phyloP scores from a whole-genome alignment of 2,113 vertebrate species.

The Panthera uncia region DNA sequence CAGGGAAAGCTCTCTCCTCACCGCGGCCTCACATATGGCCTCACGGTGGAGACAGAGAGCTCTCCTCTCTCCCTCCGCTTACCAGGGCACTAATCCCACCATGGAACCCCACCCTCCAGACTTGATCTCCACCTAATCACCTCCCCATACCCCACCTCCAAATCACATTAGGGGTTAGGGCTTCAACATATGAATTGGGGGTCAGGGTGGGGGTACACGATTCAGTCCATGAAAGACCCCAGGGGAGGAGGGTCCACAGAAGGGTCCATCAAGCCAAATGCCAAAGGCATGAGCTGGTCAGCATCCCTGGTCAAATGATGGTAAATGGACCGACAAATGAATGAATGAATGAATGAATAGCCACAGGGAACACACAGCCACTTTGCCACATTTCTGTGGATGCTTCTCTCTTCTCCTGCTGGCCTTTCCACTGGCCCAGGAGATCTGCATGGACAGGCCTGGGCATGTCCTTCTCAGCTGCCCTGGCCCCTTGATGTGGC shows the following conservation, averaged over 20 bases:
- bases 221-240: background rate
- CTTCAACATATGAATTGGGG: background rate
- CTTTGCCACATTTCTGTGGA: background rate
- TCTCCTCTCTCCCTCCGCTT: background rate
- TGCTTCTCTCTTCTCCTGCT: background rate
- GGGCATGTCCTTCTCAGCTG: background rate
- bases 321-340: background rate
- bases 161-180: background rate
- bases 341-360: background rate
- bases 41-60: background rate
- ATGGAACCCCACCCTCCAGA: no score
- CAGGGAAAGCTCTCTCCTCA: background rate
- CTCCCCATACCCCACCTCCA: no score
- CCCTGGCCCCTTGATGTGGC: background rate
- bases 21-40: background rate
- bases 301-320: background rate
- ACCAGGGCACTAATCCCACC: background rate
- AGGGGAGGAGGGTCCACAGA: no score
- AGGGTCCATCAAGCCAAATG: fast-evolving
- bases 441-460: background rate
- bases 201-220: background rate
- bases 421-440: background rate
- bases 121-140: background rate
- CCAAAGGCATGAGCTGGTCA: background rate
- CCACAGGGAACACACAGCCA: background rate